Evolutionary conservation across 2,888 invertebrate species (phyloP).

Genomic region (Ochropleura plecta): DNA sequence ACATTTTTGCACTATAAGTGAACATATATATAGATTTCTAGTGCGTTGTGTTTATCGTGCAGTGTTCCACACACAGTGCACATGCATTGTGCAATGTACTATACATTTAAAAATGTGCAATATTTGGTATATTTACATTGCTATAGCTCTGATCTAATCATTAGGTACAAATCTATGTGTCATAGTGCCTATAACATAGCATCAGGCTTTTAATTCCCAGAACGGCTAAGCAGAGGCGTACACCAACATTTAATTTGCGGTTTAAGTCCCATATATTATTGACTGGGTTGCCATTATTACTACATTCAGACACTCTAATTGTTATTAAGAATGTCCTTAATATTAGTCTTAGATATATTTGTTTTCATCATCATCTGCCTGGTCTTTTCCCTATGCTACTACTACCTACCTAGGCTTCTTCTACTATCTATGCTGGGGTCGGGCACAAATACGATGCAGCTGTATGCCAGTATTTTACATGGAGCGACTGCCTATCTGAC

Average conservation of each 20-base stretch:
- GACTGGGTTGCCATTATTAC: background rate
- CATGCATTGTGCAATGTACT: conserved; percentile 16
- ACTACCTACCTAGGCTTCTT: too few species aligned
- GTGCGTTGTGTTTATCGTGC: conserved; percentile 14
- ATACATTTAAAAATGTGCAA: background rate
- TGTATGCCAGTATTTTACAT: too few species aligned
- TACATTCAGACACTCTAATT: background rate
- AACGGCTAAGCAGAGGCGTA: background rate
- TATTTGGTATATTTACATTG: background rate
- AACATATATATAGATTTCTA: background rate
- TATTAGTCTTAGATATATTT: too few species aligned
- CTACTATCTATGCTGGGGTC: too few species aligned
- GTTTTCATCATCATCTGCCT: too few species aligned
- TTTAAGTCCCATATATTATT: too few species aligned
- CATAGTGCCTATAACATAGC: background rate
- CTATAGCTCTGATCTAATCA: background rate
- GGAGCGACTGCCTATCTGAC: too few species aligned
- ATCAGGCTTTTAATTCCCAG: background rate
- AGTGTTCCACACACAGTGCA: conserved; percentile 28
- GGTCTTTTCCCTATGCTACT: too few species aligned
- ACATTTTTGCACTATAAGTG: background rate
- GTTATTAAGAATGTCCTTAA: background rate
- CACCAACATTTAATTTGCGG: background rate
- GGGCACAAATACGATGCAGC: too few species aligned
- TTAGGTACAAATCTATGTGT: background rate